Evolutionary conservation across 2,113 vertebrate genomes (phyloP), one percentile per base, ranked within the genome.

Genomic region (Hippolais icterina): DNA sequence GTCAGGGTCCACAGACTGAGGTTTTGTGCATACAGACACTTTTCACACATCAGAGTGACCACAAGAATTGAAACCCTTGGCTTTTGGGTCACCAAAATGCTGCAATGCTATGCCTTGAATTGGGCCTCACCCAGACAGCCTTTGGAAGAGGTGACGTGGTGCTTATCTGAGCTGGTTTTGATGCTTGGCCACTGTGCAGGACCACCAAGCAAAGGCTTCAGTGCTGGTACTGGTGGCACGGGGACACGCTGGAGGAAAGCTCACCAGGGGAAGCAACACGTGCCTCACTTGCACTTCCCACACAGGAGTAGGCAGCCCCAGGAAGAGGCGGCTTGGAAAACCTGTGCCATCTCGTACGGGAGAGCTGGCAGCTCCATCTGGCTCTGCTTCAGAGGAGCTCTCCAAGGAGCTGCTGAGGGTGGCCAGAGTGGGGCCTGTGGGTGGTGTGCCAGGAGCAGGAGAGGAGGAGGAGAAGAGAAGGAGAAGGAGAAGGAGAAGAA

Each of bases 281-380:
- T 92, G 94, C 85, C 65, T 78, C 0, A 0, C 72, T 87, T 10
- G 72, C 79, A 82, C 82, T 82, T 96, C 94, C 93, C 61, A 90
- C 91, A 0, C 3, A 1, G 85, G 60, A 90, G 93, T 93, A 39
- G 93, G 94, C 88, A 94, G 96, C 47, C 88, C 64, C 2, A 3
- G 77, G 90, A 91, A 64, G 94, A 95, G 82, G 93, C 64, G 2
- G 78, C 82, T 87, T 76, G 81, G 50, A 49, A 83, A 89, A 74
- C 84, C 53, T 89, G 87, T 54, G 65, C 87, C 77, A 27, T 50
- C 80, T 64, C 39, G 0, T 53, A 42, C 0, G 0, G 86, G 81
- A 12, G 49, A 92, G 89, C 82, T 93, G 89, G 89, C 89, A 82
- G 93, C 76, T 93, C 96, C 89, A 91, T 95, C 89, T 89, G 91